phyloP scores from a whole-genome alignment of 2,797 vertebrate genomes.

The Loriculus beryllinus region DNA sequence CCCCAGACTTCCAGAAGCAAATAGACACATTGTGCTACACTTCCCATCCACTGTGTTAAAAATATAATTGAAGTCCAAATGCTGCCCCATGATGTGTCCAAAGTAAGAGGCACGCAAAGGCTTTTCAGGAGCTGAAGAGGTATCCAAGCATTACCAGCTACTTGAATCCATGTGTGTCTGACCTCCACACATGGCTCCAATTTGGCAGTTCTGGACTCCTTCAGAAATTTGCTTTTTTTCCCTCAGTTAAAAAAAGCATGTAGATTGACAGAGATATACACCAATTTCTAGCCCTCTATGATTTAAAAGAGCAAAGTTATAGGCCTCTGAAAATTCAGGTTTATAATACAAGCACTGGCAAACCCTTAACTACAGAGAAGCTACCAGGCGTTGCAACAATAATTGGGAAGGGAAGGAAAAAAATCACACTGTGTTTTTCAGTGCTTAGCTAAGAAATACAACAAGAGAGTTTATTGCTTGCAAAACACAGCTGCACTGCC shows the following conservation, averaged over 20 bases:
- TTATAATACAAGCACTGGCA: slow-evolving; percentile 70
- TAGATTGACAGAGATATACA: slow-evolving; percentile 4
- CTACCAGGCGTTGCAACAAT: slow-evolving; percentile 52
- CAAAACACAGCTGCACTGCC: slow-evolving; percentile 80
- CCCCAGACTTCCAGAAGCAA: background rate
- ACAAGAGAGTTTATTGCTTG: slow-evolving; percentile 79
- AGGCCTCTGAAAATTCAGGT: slow-evolving; percentile 59
- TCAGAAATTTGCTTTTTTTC: background rate
- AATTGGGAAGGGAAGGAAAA: slow-evolving; percentile 57
- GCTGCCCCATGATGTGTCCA: background rate
- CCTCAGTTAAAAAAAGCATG: background rate
- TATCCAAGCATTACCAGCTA: background rate
- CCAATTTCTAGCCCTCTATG: slow-evolving; percentile 17
- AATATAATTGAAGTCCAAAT: background rate
- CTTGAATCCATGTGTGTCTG: background rate
- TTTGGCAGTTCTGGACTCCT: background rate
- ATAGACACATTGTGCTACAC: background rate
- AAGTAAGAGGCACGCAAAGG: background rate
- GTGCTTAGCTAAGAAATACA: slow-evolving; percentile 89
- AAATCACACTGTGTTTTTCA: slow-evolving; percentile 66
- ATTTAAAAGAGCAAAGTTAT: slow-evolving; percentile 58
- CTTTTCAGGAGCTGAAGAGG: background rate
- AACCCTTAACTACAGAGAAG: slow-evolving; percentile 69
- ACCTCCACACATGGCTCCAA: background rate
- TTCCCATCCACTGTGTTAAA: background rate